Evolutionary conservation across 2,888 invertebrate species (phyloP).

Genomic region (Drosophila lacicola): DNA sequence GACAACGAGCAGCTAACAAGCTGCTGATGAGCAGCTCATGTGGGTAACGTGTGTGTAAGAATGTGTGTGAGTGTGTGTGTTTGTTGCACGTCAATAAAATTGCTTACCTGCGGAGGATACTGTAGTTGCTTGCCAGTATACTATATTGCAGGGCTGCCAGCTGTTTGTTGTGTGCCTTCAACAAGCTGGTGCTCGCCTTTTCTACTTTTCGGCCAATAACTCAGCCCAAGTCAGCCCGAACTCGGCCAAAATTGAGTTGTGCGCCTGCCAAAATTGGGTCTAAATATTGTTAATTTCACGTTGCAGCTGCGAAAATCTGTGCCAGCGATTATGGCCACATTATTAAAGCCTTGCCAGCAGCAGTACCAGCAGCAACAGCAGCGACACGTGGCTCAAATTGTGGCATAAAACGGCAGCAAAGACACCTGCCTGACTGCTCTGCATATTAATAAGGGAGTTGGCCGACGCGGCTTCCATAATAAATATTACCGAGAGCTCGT

Average conservation of each 20-base stretch:
- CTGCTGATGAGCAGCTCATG: slow-evolving; percentile 51
- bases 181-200: slow-evolving; percentile 22
- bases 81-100: slow-evolving; percentile 42
- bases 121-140: slow-evolving; percentile 30
- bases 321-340: slow-evolving; percentile 49
- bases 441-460: slow-evolving; percentile 70
- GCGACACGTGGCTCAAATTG: slow-evolving; percentile 69
- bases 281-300: slow-evolving; percentile 50
- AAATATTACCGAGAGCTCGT: slow-evolving; percentile 54
- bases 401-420: slow-evolving; percentile 76
- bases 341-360: slow-evolving; percentile 55
- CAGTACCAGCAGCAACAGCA: slow-evolving; percentile 10
- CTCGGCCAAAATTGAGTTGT: slow-evolving; percentile 10
- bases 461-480: slow-evolving; percentile 59
- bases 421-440: slow-evolving; percentile 72
- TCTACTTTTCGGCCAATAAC: slow-evolving; percentile 47
- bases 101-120: slow-evolving; percentile 22
- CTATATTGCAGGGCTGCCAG: slow-evolving; percentile 22
- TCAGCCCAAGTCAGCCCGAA: slow-evolving; percentile 14
- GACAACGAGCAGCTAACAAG: slow-evolving; percentile 58
- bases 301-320: slow-evolving; percentile 47
- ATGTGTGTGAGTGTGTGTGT: slow-evolving; percentile 2
- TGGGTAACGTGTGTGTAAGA: slow-evolving; percentile 12
- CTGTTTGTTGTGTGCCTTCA: slow-evolving; percentile 18
- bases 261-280: slow-evolving; percentile 29